Base-by-base conservation (phyloP, 2,113 vertebrate species). In the Sceloporus tristichus region DNA sequence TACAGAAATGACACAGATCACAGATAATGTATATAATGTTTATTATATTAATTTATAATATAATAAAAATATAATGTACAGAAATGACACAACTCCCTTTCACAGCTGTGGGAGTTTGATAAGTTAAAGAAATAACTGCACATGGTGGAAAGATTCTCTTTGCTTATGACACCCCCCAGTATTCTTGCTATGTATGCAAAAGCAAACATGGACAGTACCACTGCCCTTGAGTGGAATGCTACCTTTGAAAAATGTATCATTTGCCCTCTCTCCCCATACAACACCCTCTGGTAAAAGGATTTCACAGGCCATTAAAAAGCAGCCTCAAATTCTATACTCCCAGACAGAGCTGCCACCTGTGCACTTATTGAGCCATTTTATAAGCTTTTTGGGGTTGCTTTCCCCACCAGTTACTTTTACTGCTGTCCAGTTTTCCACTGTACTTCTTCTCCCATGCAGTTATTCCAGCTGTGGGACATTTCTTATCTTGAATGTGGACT, bases 271-370 rank as follows among this genome's bases (percentile, higher is more conserved):
- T 87, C 79, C 86, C 84, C 18, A 79, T 1, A 76, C 42, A 82
- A 56, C 7, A 79, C 1, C 84, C 42, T 91, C 86, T 91, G 84
- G 68, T 87, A 92, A 92, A 91, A 71, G 62, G 88, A 89, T 88
- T 89, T 89, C 74, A 85, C 85, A 66, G 42, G 42, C 80, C 88
- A 92, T 92, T 53, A 34, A 84, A 91, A 83, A 85, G 18, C 82
- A 89, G 85, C 82, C 79, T 92, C 87, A 82, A 87, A 93, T 85
- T 92, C 85, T 89, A 82, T 88, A 92, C 87, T 92, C 80, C 90
- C 85, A 87, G 40, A 75, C 9, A 90, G 62, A 90, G 78, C 54
- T 89, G 29, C 86, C 87, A 91, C 86, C 90, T 90, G 89, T 89
- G 86, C 34, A 84, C 84, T 91, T 90, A 89, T 1, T 82, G 74